phyloP scores from a whole-genome alignment of 1,140 invertebrate species.

The Parapsyche elsis region DNA sequence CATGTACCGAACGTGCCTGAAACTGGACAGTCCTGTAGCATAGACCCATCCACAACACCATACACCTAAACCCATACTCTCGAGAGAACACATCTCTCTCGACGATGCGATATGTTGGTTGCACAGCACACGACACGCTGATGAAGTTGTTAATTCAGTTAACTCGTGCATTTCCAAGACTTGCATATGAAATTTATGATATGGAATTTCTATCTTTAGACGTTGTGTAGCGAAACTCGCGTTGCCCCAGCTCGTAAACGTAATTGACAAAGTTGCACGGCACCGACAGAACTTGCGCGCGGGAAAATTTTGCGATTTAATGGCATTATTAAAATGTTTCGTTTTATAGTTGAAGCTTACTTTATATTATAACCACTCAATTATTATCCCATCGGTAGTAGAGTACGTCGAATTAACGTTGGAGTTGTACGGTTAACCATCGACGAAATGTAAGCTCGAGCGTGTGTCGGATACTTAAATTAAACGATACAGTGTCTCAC shows the following conservation, averaged over 20 bases:
- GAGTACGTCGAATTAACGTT: not conserved
- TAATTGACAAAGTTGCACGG: conserved; percentile 25
- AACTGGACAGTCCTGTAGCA: not conserved
- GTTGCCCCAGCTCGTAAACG: conserved; percentile 13
- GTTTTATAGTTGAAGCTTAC: not conserved
- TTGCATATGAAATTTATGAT: conserved; percentile 25
- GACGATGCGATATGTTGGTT: not conserved
- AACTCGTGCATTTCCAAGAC: conserved; percentile 12
- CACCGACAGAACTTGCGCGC: no score
- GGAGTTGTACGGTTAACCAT: no score
- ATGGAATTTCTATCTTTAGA: conserved; percentile 1
- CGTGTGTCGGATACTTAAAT: no score
- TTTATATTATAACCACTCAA: not conserved
- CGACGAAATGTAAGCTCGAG: no score
- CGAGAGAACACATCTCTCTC: not conserved
- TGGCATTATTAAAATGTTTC: no score
- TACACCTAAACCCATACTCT: no score
- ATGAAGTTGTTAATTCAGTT: conserved; percentile 33
- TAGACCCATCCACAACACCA: no score
- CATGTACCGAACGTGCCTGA: not conserved
- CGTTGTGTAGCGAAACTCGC: not conserved
- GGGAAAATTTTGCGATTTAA: no score
- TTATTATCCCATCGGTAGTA: not conserved
- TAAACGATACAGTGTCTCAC: no score
- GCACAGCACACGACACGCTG: not conserved